Conservation (phyloP, 2,113 vertebrate species). For the Plecotus auritus region DNA sequence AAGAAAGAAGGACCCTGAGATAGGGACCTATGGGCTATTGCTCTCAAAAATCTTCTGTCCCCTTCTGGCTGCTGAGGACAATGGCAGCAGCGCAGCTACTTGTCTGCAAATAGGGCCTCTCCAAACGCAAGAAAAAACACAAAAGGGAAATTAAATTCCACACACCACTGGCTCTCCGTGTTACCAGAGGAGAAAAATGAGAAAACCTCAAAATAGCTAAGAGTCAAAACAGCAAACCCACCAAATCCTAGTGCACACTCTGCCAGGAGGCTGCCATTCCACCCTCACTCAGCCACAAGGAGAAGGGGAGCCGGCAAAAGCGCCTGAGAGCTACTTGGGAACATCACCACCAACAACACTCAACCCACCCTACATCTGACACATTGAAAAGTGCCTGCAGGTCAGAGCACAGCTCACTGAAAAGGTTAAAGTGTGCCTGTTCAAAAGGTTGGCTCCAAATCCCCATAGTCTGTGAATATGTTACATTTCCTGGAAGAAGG, state of each 20-base stretch:
- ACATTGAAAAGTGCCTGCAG: too few relatives aligned
- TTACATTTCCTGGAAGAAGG: not conserved
- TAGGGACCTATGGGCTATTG: not conserved
- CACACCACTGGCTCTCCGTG: rapidly evolving
- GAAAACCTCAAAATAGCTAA: not conserved
- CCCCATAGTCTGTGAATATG: not conserved
- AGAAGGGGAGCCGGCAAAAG: too few relatives aligned
- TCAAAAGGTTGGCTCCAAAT: not conserved
- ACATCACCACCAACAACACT: not conserved
- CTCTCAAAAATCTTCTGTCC: not conserved
- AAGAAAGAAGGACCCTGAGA: not conserved
- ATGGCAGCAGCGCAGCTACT: not conserved
- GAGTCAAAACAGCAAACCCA: not conserved
- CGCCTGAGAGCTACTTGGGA: not conserved
- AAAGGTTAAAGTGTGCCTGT: not conserved
- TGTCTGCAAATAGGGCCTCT: not conserved
- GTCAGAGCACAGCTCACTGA: not conserved
- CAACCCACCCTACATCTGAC: not conserved
- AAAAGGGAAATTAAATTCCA: not conserved
- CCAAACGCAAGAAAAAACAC: not conserved
- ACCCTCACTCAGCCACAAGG: not conserved
- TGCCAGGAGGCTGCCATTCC: not conserved
- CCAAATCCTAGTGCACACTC: rapidly evolving
- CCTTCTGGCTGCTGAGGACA: not conserved
- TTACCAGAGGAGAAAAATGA: not conserved